Conservation (phyloP, 2,113 vertebrate genomes). For the Sciurus niger region DNA sequence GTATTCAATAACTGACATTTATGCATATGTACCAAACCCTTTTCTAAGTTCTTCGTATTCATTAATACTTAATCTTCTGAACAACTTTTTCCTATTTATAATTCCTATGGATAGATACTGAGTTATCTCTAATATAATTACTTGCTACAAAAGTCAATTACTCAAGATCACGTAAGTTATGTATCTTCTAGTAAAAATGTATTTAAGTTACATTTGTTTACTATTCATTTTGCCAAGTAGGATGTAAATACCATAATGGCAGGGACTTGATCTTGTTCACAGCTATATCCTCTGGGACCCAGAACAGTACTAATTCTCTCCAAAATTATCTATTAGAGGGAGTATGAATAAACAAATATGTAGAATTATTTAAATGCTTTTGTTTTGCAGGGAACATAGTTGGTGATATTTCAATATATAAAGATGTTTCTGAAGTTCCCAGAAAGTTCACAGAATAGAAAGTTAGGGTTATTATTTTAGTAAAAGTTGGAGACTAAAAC, state of each 20-base stretch:
- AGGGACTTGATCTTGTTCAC: not conserved
- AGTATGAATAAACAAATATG: not conserved
- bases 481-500: slow-evolving; percentile 47
- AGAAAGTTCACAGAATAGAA: slow-evolving; percentile 22
- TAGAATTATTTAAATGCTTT: slow-evolving; percentile 38
- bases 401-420: slow-evolving; percentile 33
- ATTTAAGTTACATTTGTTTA: slow-evolving; percentile 15
- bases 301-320: not conserved
- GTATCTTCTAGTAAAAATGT: not conserved
- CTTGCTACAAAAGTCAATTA: slow-evolving; percentile 17
- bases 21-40: not conserved
- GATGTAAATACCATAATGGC: not conserved
- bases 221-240: not conserved
- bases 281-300: not conserved
- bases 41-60: slow-evolving; percentile 3
- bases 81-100: not conserved
- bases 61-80: slow-evolving; percentile 33
- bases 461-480: slow-evolving; percentile 23
- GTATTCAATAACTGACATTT: slow-evolving; percentile 22
- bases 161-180: not conserved
- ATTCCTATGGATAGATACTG: not conserved
- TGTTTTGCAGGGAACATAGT: slow-evolving; percentile 5
- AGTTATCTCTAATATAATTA: not conserved
- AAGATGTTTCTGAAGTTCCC: slow-evolving; percentile 30
- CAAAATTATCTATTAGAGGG: not conserved